Conservation (phyloP, 1,140 invertebrate species). For the Drosophila erecta region DNA sequence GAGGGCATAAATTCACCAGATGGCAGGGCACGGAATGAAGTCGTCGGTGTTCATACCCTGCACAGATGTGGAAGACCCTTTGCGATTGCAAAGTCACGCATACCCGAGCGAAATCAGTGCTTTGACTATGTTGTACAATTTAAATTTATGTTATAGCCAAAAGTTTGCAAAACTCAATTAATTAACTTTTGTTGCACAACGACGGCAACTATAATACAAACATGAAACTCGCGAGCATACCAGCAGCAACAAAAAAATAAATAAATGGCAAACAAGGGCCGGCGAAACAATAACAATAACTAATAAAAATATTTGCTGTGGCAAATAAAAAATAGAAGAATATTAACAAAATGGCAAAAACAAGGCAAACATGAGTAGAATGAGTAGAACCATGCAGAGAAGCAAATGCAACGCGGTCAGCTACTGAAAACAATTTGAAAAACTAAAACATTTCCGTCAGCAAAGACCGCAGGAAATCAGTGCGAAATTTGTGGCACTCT, state of each 20-base stretch:
- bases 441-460: conserved; percentile 65
- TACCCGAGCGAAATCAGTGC: conserved; percentile 32
- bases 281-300: conserved; percentile 70
- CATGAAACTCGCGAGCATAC: conserved; percentile 34
- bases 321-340: conserved; percentile 58
- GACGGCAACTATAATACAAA: conserved; percentile 52
- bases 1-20: conserved; percentile 44
- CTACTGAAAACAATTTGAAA: conserved; percentile 52
- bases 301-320: conserved; percentile 74
- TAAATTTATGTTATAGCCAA: conserved; percentile 78
- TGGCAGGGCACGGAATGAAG: background rate
- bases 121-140: conserved; percentile 52
- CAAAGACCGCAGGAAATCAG: conserved; percentile 65
- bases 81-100: background rate
- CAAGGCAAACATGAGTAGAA: conserved; percentile 50
- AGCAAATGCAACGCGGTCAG: conserved; percentile 19
- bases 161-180: conserved; percentile 80
- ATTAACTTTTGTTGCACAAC: conserved; percentile 75
- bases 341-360: conserved; percentile 53
- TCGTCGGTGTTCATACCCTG: conserved; percentile 30
- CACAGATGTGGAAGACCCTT: background rate
- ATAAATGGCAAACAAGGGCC: conserved; percentile 20
- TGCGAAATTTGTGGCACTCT: conserved; percentile 40
- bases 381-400: conserved; percentile 33
- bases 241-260: conserved; percentile 15